Base-by-base conservation (phyloP, 2,113 vertebrate genomes). In the Serinus canaria region DNA sequence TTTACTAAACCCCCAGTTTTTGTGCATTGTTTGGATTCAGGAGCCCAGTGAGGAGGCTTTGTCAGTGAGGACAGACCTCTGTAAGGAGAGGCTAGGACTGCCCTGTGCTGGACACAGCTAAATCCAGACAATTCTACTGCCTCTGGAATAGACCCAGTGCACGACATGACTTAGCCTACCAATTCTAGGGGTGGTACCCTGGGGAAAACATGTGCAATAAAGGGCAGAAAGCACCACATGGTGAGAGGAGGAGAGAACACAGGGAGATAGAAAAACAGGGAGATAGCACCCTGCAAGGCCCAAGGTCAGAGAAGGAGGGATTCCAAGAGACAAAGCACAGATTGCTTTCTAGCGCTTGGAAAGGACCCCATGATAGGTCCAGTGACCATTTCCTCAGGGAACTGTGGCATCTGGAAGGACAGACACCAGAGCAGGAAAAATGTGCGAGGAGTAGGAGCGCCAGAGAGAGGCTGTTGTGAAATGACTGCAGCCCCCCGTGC, bases 141-240 rank as follows among this genome's bases (percentile, higher is more conserved):
- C 4, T 53, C 37, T 72, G n/a, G 17, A 72, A 19, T 1, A 28
- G 44, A 47, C 11, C 19, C 20, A 47, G 9, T 17, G 33, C 35
- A 60, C 3, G 10, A 47, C 11, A 15, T 0, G 3, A 17, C 23
- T 64, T 28, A 93, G 60, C 39, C 24, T 18, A 23, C 24, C 41
- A 52, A 23, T 4, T 22, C 10, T 4, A 3, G 13, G 11, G 23
- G 13, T 19, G 15, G 24, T 0, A 1, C 14, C 31, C 15, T 49
- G 7, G 9, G 18, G 22, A 60, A 81, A 66, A 46, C 6, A 12
- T 15, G 35, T 2, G 2, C 33, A n/a, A 72, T 25, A n/a, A 66
- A 64, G 15, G 19, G 28, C 21, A 83, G 49, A 74, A 79, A 87
- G 50, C 11, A 11, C 4, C 6, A 27, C 8, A 24, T 18, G 12